A percentile compares a stretch with the other conserved stretches of the same genome.
phyloP scores from a whole-genome alignment of 1,140 invertebrate genomes.

The Monomorium pharaonis region DNA sequence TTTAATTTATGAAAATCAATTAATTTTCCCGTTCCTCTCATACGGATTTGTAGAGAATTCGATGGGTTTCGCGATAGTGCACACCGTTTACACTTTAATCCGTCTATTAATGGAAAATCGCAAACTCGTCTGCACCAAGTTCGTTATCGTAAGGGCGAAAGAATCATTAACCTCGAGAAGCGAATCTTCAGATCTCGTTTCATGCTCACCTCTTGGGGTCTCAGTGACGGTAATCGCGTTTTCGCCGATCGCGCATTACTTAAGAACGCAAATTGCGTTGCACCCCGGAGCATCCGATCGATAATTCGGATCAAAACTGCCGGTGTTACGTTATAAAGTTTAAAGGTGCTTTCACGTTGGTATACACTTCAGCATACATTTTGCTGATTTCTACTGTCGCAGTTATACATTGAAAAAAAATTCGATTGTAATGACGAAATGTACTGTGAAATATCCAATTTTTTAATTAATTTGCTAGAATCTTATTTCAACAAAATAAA shows the following conservation, averaged over 20 bases:
- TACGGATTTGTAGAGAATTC: not conserved
- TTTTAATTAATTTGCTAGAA: too few relatives aligned
- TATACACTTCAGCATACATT: not conserved
- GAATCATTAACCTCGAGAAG: constrained; percentile 26
- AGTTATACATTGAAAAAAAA: too few relatives aligned
- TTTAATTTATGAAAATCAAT: not conserved
- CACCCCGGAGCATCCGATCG: constrained; percentile 61
- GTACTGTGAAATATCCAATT: too few relatives aligned
- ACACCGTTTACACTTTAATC: constrained; percentile 20
- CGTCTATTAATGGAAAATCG: constrained; percentile 7
- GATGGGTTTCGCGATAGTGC: not conserved
- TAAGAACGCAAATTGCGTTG: constrained; percentile 64
- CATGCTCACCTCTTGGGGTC: constrained; percentile 2
- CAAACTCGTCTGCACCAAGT: not conserved
- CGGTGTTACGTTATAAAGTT: constrained; percentile 15
- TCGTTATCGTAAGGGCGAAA: constrained; percentile 38
- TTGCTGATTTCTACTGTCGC: not conserved
- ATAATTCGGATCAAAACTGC: constrained; percentile 58
- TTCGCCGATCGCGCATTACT: constrained; percentile 52
- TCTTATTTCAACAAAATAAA: too few relatives aligned
- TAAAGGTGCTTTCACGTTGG: constrained; percentile 43
- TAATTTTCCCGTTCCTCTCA: not conserved
- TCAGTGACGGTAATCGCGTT: constrained; percentile 57
- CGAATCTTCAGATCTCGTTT: constrained; percentile 38
- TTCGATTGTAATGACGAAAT: too few relatives aligned